phyloP scores from a whole-genome alignment of 2,113 vertebrate genomes.

The Sorex fumeus region DNA sequence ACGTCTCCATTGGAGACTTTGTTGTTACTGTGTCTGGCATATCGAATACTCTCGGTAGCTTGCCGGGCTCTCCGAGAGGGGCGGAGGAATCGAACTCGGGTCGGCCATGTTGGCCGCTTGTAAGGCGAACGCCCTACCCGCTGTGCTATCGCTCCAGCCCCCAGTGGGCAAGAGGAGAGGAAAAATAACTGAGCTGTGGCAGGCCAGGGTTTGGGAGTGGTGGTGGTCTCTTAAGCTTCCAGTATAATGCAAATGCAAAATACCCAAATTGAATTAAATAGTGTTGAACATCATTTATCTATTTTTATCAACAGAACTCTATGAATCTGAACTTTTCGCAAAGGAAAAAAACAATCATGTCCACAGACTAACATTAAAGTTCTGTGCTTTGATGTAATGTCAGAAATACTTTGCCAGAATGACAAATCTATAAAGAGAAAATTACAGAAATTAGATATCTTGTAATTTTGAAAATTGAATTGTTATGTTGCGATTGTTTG shows the following conservation, averaged over 20 bases:
- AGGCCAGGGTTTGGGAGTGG: neutral
- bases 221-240: neutral
- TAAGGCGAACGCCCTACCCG: too few species aligned
- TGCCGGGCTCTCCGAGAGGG: too few species aligned
- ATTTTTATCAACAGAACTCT: slow-evolving; percentile 17
- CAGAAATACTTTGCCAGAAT: slow-evolving; percentile 58
- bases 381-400: neutral
- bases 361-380: slow-evolving; percentile 8
- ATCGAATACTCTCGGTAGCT: too few species aligned
- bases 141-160: too few species aligned
- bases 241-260: slow-evolving; percentile 9
- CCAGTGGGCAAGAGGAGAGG: neutral
- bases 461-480: slow-evolving; percentile 67
- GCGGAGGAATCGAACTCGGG: too few species aligned
- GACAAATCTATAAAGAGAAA: slow-evolving; percentile 61
- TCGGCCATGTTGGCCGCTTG: too few species aligned
- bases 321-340: slow-evolving; percentile 20
- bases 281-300: neutral
- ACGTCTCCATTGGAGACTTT: too few species aligned
- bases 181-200: neutral
- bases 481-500: slow-evolving; percentile 52
- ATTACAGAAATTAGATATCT: slow-evolving; percentile 60
- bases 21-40: too few species aligned
- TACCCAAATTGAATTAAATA: neutral
- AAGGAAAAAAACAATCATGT: slow-evolving; percentile 45